Evolutionary conservation across 2,888 invertebrate genomes (phyloP), one percentile per base, ranked within the genome.

Genomic region (Diarsia dahlii): DNA sequence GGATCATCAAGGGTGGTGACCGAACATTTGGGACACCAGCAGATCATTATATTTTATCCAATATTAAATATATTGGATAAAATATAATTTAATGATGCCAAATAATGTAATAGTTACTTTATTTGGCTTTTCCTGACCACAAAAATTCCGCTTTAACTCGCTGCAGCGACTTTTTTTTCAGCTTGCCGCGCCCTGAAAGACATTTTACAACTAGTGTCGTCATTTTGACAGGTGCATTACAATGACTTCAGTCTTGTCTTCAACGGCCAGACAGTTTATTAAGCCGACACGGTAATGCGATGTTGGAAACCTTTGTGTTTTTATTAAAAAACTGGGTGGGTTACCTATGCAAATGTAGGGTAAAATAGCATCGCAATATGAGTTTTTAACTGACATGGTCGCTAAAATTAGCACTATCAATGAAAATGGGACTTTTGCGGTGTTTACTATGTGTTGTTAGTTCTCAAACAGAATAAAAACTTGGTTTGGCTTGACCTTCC

Each of bases 211-310:
- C 80, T 85, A 90, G 91, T 92, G 93, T 93, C 93, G 92, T 91
- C 85, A 86, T 90, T 90, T 90, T 93, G 93, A 94, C 91, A 92
- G 93, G 90, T 94, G 92, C 95, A 94, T 94, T 93, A 94, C 83
- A 84, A 89, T 91, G 88, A 89, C 88, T 87, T 80, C 63, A 87
- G 83, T 86, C 78, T 84, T 89, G 89, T 89, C 88, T 89, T 89
- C 82, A 86, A 84, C 84, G 83, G 83, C 87, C 87, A 84, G 88
- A 88, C 91, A 84, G 85, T 90, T 89, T 89, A 89, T 90, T 88
- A 87, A 86, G 78, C 64, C 28, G 74, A 67, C 69, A 46, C 34
- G 64, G 50, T 75, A 76, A 73, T 65, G 3, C 3, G 10, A 63
- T 77, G 76, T 69, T 54, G 58, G 28, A 23, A 69, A 78, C 74